Evolutionary conservation across 2,797 vertebrate species (phyloP).

Genomic region (Phrynocephalus forsythii): DNA sequence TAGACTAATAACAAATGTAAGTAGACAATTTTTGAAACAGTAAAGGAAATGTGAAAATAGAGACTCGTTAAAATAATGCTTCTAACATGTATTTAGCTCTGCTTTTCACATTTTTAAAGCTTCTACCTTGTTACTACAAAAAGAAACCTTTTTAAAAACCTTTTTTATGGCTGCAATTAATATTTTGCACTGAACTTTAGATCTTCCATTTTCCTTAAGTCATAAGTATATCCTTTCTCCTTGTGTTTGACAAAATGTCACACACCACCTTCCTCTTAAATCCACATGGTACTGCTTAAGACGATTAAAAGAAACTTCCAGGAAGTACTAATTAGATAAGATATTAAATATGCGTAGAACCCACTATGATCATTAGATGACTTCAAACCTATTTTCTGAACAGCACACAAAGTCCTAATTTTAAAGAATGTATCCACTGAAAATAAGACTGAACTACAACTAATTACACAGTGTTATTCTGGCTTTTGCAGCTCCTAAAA

Average conservation of each 20-base stretch:
- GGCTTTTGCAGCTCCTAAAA: slow-evolving; percentile 37
- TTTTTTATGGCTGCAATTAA: slow-evolving; percentile 5
- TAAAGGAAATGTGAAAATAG: too few species aligned
- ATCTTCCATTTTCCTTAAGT: slow-evolving; percentile 36
- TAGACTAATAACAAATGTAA: background rate
- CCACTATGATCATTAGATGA: slow-evolving; percentile 20
- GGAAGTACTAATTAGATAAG: slow-evolving; percentile 29
- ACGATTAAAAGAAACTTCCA: slow-evolving; percentile 40
- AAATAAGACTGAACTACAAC: slow-evolving; percentile 34
- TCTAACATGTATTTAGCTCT: slow-evolving; percentile 50
- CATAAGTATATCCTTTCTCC: slow-evolving; percentile 15
- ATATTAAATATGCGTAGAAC: slow-evolving; percentile 22
- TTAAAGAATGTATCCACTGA: background rate
- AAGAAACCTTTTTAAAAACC: background rate
- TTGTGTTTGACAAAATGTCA: slow-evolving; percentile 16
- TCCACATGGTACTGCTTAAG: slow-evolving; percentile 29
- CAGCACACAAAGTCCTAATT: background rate
- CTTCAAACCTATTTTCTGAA: slow-evolving; percentile 24
- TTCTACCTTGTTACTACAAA: background rate
- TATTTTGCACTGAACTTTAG: slow-evolving; percentile 31
- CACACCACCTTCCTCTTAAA: slow-evolving; percentile 33
- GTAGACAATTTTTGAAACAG: slow-evolving; percentile 3
- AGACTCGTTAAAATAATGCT: slow-evolving; percentile 16
- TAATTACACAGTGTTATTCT: background rate
- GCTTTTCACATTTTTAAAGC: background rate